A percentile compares a stretch with the other conserved stretches of the same genome.
Evolutionary conservation across 2,113 vertebrate species (phyloP).

Genomic region (Megalops atlanticus): DNA sequence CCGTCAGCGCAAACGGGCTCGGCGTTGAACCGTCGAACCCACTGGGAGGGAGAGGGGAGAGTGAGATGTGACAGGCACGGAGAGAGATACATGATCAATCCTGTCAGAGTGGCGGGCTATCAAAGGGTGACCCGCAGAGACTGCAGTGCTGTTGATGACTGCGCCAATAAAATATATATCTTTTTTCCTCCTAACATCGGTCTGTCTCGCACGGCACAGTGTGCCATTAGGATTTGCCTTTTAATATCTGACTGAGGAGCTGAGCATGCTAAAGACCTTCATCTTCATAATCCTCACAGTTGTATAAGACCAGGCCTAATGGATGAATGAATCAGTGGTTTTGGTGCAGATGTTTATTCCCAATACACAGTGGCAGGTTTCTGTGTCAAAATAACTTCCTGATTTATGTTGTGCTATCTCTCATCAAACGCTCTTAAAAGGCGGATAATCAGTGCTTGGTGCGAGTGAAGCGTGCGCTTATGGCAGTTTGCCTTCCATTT

Average conservation of each 20-base stretch:
- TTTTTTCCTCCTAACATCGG: neutral
- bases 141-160: neutral
- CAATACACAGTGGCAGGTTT: neutral
- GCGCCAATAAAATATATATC: neutral
- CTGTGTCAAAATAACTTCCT: neutral
- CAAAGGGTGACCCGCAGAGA: neutral
- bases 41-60: conserved; percentile 52
- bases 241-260: neutral
- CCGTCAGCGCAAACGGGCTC: conserved; percentile 44
- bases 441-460: neutral
- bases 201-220: neutral
- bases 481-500: neutral
- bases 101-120: conserved; percentile 13
- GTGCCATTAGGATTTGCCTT: neutral
- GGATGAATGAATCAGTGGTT: neutral
- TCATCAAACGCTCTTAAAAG: neutral
- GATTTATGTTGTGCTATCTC: neutral
- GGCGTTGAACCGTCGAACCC: conserved; percentile 44
- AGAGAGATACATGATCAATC: conserved; percentile 60
- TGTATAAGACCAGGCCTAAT: neutral
- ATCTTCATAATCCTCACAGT: neutral
- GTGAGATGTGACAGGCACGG: conserved; percentile 60
- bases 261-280: neutral
- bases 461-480: neutral
- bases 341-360: neutral